A percentile compares a stretch with the other conserved stretches of the same genome.
Conservation (phyloP, 2,888 invertebrate species). For the Hyles lineata region DNA sequence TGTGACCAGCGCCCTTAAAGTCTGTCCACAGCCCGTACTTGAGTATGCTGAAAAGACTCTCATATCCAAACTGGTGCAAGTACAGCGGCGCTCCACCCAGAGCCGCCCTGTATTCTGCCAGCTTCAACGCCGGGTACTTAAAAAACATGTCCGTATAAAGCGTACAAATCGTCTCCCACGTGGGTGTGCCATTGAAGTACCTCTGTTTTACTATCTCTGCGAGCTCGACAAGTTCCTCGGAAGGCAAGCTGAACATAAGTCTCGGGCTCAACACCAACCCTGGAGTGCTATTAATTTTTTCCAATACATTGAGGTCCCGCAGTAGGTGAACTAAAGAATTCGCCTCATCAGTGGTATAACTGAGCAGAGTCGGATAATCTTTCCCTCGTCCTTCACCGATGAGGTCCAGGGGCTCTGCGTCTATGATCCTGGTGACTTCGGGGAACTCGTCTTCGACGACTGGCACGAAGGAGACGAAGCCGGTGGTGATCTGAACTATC, state of each 20-base stretch:
- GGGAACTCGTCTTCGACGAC: slow-evolving; percentile 40
- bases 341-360: slow-evolving; percentile 45
- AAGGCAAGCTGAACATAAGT: slow-evolving; percentile 32
- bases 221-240: slow-evolving; percentile 27
- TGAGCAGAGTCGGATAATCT: slow-evolving; percentile 45
- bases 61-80: slow-evolving; percentile 74
- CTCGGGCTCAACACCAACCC: slow-evolving; percentile 33
- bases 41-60: slow-evolving; percentile 66
- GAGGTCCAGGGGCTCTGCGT: slow-evolving; percentile 47
- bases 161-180: slow-evolving; percentile 35
- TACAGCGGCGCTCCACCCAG: slow-evolving; percentile 58
- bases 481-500: slow-evolving; percentile 36
- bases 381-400: slow-evolving; percentile 42
- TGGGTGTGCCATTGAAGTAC: slow-evolving; percentile 38
- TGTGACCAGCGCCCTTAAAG: slow-evolving; percentile 62
- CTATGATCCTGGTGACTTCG: slow-evolving; percentile 44
- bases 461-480: slow-evolving; percentile 44
- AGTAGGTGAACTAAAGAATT: slow-evolving; percentile 34
- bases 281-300: slow-evolving; percentile 34
- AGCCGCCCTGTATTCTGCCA: slow-evolving; percentile 37
- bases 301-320: slow-evolving; percentile 33
- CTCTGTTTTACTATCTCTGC: slow-evolving; percentile 32
- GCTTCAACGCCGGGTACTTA: slow-evolving; percentile 41
- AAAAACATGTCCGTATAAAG: slow-evolving; percentile 40
- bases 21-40: slow-evolving; percentile 48